Evolutionary conservation across 2,888 invertebrate species (phyloP), one percentile per base, ranked within the genome.

Genomic region (Ochropacha duplaris): DNA sequence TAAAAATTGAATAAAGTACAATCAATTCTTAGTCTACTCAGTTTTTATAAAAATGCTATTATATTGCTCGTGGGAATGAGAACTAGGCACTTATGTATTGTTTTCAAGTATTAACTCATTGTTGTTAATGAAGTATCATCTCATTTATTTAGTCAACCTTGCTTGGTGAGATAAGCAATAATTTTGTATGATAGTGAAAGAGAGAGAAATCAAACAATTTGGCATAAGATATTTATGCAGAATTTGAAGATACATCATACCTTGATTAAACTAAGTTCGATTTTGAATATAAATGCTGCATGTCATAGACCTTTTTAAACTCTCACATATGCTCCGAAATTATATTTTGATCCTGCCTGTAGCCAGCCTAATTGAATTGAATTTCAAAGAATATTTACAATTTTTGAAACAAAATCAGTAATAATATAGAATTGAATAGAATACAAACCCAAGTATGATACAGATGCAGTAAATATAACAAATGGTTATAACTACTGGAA

Each of bases 41-140:
- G 50, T 54, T 28, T 34, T 44, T 50, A 14, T 49, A 55, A 54
- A n/a, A 54, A n/a, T 36, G 36, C 36, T n/a, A 36, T 65, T 69
- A 75, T 76, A 65, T 72, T 56, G 75, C 64, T 62, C 78, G 83
- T 82, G 81, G 74, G 80, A 83, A 83, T 73, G 60, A 66, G 81
- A 82, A 78, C 69, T 66, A 60, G 60, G 67, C 72, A 14, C n/a
- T n/a, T n/a, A n/a, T 72, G 64, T 74, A 28, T 58, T 24, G 24
- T 56, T 50, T 39, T 28, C 56, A 31, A 31, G 56, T 56, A 57
- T 56, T 60, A 64, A 54, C 57, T 22, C 34, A 52, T 44, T n/a
- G 44, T 44, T 44, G 44, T 9, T 19, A 44, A 44, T 44, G 19
- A 16, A 16, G 19, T n/a, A 44, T 9, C 1, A 2, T 44, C 44